Conservation (phyloP, 1,140 invertebrate species). For the Thaumatotibia leucotreta region DNA sequence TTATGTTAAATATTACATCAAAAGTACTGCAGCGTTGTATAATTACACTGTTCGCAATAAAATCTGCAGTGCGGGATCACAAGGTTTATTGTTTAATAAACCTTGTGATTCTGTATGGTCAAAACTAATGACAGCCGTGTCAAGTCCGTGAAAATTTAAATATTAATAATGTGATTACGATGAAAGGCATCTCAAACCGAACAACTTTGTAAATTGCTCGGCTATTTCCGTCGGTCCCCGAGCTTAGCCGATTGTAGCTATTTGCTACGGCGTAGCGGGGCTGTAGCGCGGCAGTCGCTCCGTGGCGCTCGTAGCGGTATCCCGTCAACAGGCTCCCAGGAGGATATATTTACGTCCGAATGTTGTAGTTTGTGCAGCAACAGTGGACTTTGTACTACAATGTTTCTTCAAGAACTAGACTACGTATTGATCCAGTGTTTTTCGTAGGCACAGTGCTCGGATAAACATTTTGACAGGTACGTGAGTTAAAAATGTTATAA, state of each 20-base stretch:
- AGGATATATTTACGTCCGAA: not conserved
- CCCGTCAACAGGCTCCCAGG: conserved; percentile 32
- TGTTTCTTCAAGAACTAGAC: not conserved
- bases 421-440: not conserved
- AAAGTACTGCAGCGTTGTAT: too few relatives aligned
- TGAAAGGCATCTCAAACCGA: conserved; percentile 15
- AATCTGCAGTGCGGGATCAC: too few relatives aligned
- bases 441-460: not conserved
- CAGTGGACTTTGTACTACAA: not conserved
- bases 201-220: conserved; percentile 47
- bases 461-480: not conserved
- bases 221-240: conserved; percentile 49
- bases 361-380: conserved; percentile 15
- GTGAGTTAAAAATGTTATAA: not conserved
- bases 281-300: conserved; percentile 61
- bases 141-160: not conserved
- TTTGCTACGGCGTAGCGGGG: conserved; percentile 39
- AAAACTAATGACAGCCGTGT: not conserved
- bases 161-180: not conserved
- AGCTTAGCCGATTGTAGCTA: conserved; percentile 49
- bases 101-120: too few relatives aligned
- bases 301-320: conserved; percentile 49
- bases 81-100: too few relatives aligned
- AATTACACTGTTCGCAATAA: too few relatives aligned
- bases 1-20: too few relatives aligned